Evolutionary conservation across 2,888 invertebrate species (phyloP).

Genomic region (Rhingia rostrata): DNA sequence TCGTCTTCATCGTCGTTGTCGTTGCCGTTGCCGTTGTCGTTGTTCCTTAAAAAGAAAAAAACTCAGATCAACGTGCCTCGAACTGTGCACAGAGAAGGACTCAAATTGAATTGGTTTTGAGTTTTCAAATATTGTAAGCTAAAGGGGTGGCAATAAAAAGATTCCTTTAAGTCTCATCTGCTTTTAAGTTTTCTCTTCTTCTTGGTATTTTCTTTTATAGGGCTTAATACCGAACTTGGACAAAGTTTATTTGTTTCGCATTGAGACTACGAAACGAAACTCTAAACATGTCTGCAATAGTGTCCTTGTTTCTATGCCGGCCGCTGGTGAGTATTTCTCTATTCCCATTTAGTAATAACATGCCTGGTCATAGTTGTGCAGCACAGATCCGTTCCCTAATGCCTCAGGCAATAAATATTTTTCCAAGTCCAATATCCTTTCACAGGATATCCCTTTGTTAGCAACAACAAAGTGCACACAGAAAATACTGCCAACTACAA

Average conservation of each 20-base stretch:
- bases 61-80: slow-evolving; percentile 22
- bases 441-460: slow-evolving; percentile 40
- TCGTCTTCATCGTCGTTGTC: neutral
- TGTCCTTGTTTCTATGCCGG: slow-evolving; percentile 32
- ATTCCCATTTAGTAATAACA: slow-evolving; percentile 18
- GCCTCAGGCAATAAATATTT: slow-evolving; percentile 40
- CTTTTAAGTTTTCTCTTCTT: slow-evolving; percentile 18
- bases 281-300: slow-evolving; percentile 36
- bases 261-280: slow-evolving; percentile 25
- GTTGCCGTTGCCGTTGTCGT: neutral
- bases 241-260: slow-evolving; percentile 63
- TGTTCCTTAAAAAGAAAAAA: neutral
- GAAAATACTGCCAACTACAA: neutral
- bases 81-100: slow-evolving; percentile 41
- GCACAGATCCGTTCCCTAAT: slow-evolving; percentile 21
- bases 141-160: slow-evolving; percentile 30
- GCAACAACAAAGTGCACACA: slow-evolving; percentile 21
- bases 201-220: slow-evolving; percentile 16
- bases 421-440: slow-evolving; percentile 59
- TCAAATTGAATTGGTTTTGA: slow-evolving; percentile 67
- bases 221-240: slow-evolving; percentile 42
- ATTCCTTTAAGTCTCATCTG: neutral
- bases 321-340: slow-evolving; percentile 12
- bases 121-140: slow-evolving; percentile 48
- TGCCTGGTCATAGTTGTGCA: slow-evolving; percentile 33